These are phyloP conservation scores for Petrocephalus zakoni DNA, from an alignment of 2,113 vertebrate genomes.

Conservation along the genomic window DNA sequence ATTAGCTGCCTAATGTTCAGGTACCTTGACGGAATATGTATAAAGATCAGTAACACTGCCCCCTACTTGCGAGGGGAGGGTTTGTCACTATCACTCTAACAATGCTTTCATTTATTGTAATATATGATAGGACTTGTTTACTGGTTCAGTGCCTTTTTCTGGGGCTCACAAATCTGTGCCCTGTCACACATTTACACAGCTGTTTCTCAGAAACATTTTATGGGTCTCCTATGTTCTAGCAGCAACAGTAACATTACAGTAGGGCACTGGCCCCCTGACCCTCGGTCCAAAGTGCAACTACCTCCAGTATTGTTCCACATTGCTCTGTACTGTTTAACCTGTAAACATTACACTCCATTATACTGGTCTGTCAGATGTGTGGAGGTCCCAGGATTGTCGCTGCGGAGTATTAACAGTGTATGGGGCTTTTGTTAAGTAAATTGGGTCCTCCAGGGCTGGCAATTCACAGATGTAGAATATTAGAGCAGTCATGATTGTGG, in stretches of 20 bases:
- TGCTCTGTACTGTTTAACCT: neutral
- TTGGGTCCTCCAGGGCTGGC: neutral
- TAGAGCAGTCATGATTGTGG: neutral
- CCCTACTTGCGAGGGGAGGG: neutral
- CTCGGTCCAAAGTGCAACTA: neutral
- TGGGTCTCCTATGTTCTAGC: neutral
- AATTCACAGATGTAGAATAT: neutral
- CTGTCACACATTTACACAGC: neutral
- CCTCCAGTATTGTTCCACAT: neutral
- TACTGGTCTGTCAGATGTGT: neutral
- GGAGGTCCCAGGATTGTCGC: neutral
- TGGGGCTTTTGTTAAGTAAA: neutral
- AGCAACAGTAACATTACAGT: neutral
- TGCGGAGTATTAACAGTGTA: neutral
- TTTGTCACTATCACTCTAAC: neutral
- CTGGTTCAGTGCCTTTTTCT: neutral
- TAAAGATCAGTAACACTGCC: neutral
- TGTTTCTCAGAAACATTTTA: neutral
- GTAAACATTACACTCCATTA: neutral
- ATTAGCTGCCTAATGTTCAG: neutral
- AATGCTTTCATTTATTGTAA: neutral
- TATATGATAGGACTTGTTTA: neutral
- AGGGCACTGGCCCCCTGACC: neutral
- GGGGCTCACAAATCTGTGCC: neutral
- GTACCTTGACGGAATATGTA: neutral